Conservation (phyloP, 1,140 invertebrate species). For the Chelonus insularis region DNA sequence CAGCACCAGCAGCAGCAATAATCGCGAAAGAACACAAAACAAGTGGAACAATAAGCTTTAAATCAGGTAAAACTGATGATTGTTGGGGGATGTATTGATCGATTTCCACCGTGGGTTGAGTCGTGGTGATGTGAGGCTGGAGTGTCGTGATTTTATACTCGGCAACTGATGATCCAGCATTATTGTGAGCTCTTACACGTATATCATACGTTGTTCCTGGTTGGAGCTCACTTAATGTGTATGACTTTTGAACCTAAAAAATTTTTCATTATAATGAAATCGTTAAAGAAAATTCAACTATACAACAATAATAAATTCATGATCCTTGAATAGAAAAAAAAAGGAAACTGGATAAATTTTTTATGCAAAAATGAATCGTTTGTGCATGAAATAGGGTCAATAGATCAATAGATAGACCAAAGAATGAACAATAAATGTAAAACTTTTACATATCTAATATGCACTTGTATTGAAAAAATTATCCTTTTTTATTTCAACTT, state of each 20-base stretch:
- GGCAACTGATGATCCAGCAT: constrained; percentile 85
- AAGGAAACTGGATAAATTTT: too few relatives aligned
- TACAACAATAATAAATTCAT: too few relatives aligned
- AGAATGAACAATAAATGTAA: too few relatives aligned
- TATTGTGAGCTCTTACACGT: constrained; percentile 86
- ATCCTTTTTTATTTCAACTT: too few relatives aligned
- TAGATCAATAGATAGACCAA: too few relatives aligned
- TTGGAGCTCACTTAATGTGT: constrained; percentile 77
- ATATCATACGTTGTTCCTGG: constrained; percentile 87
- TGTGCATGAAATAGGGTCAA: too few relatives aligned
- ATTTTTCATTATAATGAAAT: background rate
- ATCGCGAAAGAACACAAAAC: constrained; percentile 54
- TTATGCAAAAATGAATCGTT: too few relatives aligned
- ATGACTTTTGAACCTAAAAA: constrained; percentile 66
- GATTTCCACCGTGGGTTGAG: constrained; percentile 52
- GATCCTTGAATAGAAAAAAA: too few relatives aligned
- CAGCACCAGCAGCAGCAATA: constrained; percentile 54
- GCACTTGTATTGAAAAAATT: too few relatives aligned
- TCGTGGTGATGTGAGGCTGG: constrained; percentile 69
- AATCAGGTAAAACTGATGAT: constrained; percentile 52
- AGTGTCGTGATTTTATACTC: constrained; percentile 87
- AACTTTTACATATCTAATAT: too few relatives aligned
- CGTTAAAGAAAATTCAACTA: too few relatives aligned
- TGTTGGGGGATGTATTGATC: constrained; percentile 56
- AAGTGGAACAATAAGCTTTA: constrained; percentile 56